These are phyloP conservation scores for Atractosteus spatula DNA, from an alignment of 2,113 vertebrate species.

Conservation along the genomic window DNA sequence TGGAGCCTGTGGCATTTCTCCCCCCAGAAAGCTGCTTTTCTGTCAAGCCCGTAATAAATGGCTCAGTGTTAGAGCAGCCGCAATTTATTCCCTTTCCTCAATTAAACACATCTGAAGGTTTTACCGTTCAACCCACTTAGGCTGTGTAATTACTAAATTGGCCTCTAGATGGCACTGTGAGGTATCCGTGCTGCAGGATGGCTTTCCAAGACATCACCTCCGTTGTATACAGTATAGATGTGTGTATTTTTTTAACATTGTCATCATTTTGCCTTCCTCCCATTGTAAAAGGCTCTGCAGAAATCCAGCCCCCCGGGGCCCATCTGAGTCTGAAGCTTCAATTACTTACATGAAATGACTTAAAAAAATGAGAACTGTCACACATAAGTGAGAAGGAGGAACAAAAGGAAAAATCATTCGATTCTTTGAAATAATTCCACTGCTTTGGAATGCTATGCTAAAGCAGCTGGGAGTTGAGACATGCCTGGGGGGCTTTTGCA, in stretches of 20 bases:
- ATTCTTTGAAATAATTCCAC: constrained; percentile 53
- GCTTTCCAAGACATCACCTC: constrained; percentile 5
- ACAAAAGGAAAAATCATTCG: constrained; percentile 39
- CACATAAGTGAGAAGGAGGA: constrained; percentile 30
- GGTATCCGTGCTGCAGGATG: constrained; percentile 21
- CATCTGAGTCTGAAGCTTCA: constrained; percentile 39
- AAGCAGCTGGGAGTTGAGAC: constrained; percentile 45
- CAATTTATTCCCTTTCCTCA: too few relatives aligned
- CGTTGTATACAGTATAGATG: constrained; percentile 14
- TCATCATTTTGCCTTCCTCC: constrained; percentile 34
- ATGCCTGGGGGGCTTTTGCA: constrained; percentile 37
- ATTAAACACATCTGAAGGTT: background rate
- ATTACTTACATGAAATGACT: constrained; percentile 34
- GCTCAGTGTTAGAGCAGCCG: too few relatives aligned
- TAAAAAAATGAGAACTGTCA: constrained; percentile 17
- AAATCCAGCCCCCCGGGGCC: constrained; percentile 28
- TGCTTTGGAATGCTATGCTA: constrained; percentile 49
- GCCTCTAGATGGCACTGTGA: constrained; percentile 31
- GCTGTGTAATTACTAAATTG: background rate
- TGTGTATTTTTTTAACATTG: constrained; percentile 33
- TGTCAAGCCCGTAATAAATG: too few relatives aligned
- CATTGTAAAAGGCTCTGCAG: constrained; percentile 11
- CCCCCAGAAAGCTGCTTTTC: too few relatives aligned
- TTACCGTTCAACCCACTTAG: background rate
- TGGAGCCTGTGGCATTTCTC: too few relatives aligned